Percentiles rank a stretch among this genome's conserved stretches.
Conservation (phyloP, 1,140 invertebrate genomes). For the Odontomachus brunneus region DNA sequence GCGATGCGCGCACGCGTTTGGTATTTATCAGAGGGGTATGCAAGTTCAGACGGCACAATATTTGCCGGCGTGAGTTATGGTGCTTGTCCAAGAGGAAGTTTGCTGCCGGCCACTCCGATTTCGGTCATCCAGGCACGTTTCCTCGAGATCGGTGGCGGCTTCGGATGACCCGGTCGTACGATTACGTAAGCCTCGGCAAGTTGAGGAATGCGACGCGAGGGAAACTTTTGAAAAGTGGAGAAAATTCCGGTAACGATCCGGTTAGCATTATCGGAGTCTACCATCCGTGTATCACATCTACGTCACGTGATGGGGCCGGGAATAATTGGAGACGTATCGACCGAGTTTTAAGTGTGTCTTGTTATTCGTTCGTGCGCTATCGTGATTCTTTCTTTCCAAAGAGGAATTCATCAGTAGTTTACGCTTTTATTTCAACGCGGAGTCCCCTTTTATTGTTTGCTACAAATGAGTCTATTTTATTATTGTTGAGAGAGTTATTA, state of each 20-base stretch:
- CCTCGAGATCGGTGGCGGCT: neutral
- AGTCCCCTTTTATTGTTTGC: too few relatives aligned
- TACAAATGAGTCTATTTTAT: too few relatives aligned
- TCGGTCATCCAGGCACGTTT: slow-evolving; percentile 47
- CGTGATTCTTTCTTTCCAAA: too few relatives aligned
- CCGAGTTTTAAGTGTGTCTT: too few relatives aligned
- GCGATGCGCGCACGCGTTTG: slow-evolving; percentile 16
- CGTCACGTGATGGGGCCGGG: too few relatives aligned
- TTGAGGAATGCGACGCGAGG: neutral
- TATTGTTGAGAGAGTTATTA: too few relatives aligned
- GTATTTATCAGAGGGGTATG: slow-evolving; percentile 6
- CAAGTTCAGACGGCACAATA: slow-evolving; percentile 15
- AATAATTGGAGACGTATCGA: too few relatives aligned
- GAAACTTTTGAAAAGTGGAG: neutral
- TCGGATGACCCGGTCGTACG: neutral
- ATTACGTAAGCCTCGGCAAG: neutral
- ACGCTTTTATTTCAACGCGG: too few relatives aligned
- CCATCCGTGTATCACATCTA: too few relatives aligned
- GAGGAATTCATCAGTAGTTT: too few relatives aligned
- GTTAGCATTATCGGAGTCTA: too few relatives aligned
- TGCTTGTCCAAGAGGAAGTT: slow-evolving; percentile 51
- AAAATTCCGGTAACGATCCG: neutral
- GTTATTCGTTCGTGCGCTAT: too few relatives aligned
- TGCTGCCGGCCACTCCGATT: slow-evolving; percentile 46
- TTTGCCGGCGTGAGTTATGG: slow-evolving; percentile 44